Evolutionary conservation across 2,888 invertebrate genomes (phyloP).

Genomic region (Andrena chrysosceles): DNA sequence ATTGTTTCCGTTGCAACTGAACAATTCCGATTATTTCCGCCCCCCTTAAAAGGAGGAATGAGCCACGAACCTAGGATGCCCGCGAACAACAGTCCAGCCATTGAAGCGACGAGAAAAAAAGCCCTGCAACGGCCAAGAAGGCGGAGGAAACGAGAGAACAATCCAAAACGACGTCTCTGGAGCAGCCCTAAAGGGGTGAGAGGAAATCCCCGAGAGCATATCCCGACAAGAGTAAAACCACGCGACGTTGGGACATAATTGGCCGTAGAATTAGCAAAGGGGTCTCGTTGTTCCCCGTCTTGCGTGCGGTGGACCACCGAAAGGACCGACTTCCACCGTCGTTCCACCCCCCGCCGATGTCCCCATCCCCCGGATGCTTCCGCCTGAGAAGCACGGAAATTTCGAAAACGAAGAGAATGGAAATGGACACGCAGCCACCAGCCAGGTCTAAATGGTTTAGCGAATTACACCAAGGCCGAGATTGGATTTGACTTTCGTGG

Average conservation of each 20-base stretch:
- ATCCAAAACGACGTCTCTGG: slow-evolving; percentile 54
- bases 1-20: too few relatives aligned
- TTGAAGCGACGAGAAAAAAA: slow-evolving; percentile 32
- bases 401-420: slow-evolving; percentile 76
- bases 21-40: background rate
- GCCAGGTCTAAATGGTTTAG: slow-evolving; percentile 76
- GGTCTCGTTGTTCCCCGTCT: slow-evolving; percentile 72
- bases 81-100: background rate
- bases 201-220: slow-evolving; percentile 57
- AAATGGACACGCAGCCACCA: slow-evolving; percentile 74
- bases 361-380: slow-evolving; percentile 11
- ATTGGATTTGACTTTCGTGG: slow-evolving; percentile 79
- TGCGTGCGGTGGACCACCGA: slow-evolving; percentile 76
- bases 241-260: slow-evolving; percentile 77
- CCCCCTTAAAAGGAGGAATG: background rate
- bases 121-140: slow-evolving; percentile 44
- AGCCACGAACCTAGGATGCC: slow-evolving; percentile 36
- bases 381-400: slow-evolving; percentile 62
- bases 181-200: slow-evolving; percentile 52
- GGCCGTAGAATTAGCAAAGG: slow-evolving; percentile 80
- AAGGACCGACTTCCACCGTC: slow-evolving; percentile 51
- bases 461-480: slow-evolving; percentile 75
- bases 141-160: slow-evolving; percentile 44
- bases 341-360: background rate
- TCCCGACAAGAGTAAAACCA: slow-evolving; percentile 65